Percentiles rank a stretch among this genome's conserved stretches.
These are phyloP conservation scores for Ptychobarbus kaznakovi DNA, from an alignment of 2,797 vertebrate genomes.

Conservation along the genomic window DNA sequence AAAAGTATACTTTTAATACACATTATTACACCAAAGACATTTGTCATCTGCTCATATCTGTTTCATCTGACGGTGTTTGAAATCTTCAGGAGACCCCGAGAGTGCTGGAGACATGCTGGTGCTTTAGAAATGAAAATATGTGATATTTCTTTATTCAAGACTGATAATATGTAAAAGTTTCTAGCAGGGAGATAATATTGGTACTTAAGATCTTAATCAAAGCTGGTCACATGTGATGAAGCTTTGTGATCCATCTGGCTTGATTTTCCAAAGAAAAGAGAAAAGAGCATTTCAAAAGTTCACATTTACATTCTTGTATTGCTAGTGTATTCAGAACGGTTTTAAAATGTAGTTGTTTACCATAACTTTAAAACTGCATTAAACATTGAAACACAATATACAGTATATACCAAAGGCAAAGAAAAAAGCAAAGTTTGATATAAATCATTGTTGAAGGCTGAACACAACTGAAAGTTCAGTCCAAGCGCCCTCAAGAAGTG, in stretches of 20 bases:
- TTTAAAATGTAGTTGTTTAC: not conserved
- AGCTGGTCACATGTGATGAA: not conserved
- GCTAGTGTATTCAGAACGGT: not conserved
- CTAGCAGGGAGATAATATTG: not conserved
- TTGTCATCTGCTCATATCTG: not conserved
- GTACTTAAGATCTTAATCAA: not conserved
- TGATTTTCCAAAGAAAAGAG: not conserved
- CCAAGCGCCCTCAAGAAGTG: conserved; percentile 37
- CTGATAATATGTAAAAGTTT: not conserved
- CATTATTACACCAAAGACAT: not conserved
- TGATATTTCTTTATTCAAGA: too few relatives aligned
- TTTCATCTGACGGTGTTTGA: not conserved
- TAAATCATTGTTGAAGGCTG: conserved; percentile 21
- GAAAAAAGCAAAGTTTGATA: not conserved
- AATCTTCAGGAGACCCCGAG: not conserved
- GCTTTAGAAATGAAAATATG: not conserved
- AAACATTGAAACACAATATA: too few relatives aligned
- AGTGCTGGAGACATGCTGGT: not conserved
- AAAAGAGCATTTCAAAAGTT: not conserved
- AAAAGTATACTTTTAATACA: not conserved
- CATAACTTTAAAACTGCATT: not conserved
- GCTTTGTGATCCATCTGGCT: not conserved
- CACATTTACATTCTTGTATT: not conserved
- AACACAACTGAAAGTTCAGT: conserved; percentile 47
- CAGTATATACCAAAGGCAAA: not conserved